Base-by-base conservation (phyloP, 1,140 invertebrate species). In the Bombus waltoni region DNA sequence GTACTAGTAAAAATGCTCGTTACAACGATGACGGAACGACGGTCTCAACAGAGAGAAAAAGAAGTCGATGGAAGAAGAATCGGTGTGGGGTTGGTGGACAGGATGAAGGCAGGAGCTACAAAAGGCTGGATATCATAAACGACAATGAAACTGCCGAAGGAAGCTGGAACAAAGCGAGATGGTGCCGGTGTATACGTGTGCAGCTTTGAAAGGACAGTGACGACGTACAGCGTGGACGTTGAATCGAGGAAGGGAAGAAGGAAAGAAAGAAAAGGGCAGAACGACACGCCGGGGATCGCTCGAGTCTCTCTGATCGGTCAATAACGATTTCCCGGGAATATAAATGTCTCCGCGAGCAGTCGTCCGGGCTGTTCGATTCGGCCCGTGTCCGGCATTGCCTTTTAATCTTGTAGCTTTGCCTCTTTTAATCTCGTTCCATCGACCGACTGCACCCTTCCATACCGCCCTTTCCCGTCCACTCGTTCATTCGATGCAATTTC, bases 381-480 rank as follows among this genome's bases (percentile, higher is more conserved):
- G 71, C 76, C 79, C 78, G 78, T 81, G 86, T 88, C 86, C 80
- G 86, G 85, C 89, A 89, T 90, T 92, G 92, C 92, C 92, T 92
- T 93, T 92, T 92, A 93, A 93, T 93, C 92, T 92, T 91, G 86
- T 90, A 92, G 90, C 87, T 88, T 92, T 88, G 87, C 89, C 92
- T 93, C 91, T 93, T 93, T 92, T 92, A 93, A 93, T 92, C 91
- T 93, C 88, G 90, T 93, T 91, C 86, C 74, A 92, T 92, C 90
- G 89, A 92, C 89, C 89, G 66, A 42, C 38, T 40, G n/a, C 62
- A n/a, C 70, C 65, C 78, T 62, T 65, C 80, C 25, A 13, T n/a
- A 10, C 28, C 57, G 6, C n/a, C 42, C 53, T 38, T 53, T 73
- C 66, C 65, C 44, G 35, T 53, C n/a, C 35, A 11, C 44, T 18